A percentile compares a stretch with the other conserved stretches of the same genome.
Evolutionary conservation across 2,888 invertebrate species (phyloP).

Genomic region (Melolontha melolontha): DNA sequence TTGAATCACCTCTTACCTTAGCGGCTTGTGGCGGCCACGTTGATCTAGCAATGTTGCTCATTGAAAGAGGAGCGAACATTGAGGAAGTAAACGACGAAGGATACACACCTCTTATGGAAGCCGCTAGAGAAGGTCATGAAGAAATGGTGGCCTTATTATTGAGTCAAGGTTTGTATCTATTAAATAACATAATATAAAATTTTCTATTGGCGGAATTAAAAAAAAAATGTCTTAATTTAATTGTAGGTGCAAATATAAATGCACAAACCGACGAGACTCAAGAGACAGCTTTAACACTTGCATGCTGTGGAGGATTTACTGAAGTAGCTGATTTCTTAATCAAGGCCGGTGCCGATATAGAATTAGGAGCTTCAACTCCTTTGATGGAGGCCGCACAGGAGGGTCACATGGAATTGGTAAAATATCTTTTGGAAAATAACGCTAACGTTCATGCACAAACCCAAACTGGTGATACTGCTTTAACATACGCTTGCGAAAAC

Average conservation of each 20-base stretch:
- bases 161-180: conserved; percentile 75
- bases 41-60: conserved; percentile 93
- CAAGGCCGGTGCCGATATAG: conserved; percentile 94
- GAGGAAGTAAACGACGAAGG: conserved; percentile 99
- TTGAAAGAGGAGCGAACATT: conserved; percentile 97
- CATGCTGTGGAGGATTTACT: conserved; percentile 94
- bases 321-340: conserved; percentile 96
- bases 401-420: conserved; percentile 93
- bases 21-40: conserved; percentile 99
- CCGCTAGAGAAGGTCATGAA: conserved; percentile 97
- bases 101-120: conserved; percentile 99
- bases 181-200: not conserved
- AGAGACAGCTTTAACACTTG: conserved; percentile 93
- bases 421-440: conserved; percentile 84
- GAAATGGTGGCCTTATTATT: conserved; percentile 96
- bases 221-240: conserved; percentile 30
- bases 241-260: conserved; percentile 89
- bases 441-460: conserved; percentile 95
- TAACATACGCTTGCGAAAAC: conserved; percentile 98
- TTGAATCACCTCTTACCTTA: conserved; percentile 97
- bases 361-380: conserved; percentile 95
- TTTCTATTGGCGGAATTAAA: not conserved
- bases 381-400: conserved; percentile 99
- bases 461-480: conserved; percentile 89
- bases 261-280: conserved; percentile 99